Percentiles rank a stretch among this genome's conserved stretches.
These are phyloP conservation scores for Eupeodes latifasciatus DNA, from an alignment of 2,888 invertebrate species.

Conservation along the genomic window DNA sequence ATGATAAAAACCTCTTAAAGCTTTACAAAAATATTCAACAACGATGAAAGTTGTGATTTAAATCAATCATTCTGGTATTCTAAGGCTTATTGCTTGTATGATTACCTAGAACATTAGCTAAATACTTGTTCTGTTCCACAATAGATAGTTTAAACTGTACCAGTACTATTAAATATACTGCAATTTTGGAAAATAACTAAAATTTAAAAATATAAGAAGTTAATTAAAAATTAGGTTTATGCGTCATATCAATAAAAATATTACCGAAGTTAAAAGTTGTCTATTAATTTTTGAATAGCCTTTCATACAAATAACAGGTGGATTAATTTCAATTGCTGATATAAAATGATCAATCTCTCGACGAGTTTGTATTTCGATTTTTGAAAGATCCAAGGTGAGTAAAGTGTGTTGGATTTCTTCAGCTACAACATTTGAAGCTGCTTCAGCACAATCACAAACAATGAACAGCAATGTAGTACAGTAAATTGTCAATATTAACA, in stretches of 20 bases:
- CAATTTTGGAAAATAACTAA: conserved; percentile 87
- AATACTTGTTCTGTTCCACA: conserved; percentile 64
- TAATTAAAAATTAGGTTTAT: no score
- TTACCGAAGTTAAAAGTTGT: conserved; percentile 87
- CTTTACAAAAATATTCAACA: no score
- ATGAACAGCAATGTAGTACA: conserved; percentile 87
- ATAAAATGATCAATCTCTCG: conserved; percentile 89
- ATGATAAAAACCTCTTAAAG: no score
- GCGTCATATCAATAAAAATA: not conserved
- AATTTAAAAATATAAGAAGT: conserved; percentile 78
- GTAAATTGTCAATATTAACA: conserved; percentile 87
- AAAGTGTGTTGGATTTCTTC: conserved; percentile 87
- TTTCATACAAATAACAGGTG: conserved; percentile 88
- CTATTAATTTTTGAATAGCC: conserved; percentile 88
- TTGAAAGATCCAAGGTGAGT: conserved; percentile 86
- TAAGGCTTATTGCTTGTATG: conserved; percentile 14
- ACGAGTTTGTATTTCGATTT: conserved; percentile 86
- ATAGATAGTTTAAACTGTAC: conserved; percentile 88
- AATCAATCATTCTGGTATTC: no score
- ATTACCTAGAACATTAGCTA: conserved; percentile 6
- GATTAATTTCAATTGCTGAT: conserved; percentile 88
- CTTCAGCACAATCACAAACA: conserved; percentile 89
- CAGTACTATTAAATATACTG: conserved; percentile 88
- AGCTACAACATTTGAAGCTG: conserved; percentile 87
- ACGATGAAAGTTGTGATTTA: no score